Percentiles rank a stretch among this genome's conserved stretches.
phyloP scores from a whole-genome alignment of 2,888 invertebrate genomes.

The Cantharis lateralis region DNA sequence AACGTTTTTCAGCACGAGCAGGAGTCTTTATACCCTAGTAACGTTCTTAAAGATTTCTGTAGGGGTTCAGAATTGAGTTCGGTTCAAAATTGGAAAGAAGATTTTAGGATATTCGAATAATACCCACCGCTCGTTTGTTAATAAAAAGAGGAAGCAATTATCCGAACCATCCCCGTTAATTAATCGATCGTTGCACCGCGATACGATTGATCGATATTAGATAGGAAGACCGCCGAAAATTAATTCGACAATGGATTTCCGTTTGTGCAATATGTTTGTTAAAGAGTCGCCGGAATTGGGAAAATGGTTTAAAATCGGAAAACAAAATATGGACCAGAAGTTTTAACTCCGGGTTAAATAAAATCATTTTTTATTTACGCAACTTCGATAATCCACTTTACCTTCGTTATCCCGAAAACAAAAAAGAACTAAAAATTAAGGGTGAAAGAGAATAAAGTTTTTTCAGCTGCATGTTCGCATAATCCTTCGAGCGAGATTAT shows the following conservation, averaged over 20 bases:
- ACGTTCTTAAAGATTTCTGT: background rate
- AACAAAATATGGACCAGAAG: background rate
- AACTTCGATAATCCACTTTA: conserved; percentile 7
- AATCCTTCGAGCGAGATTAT: conserved; percentile 10
- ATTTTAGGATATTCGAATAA: background rate
- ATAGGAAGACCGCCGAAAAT: background rate
- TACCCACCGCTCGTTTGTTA: background rate
- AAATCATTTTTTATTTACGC: background rate
- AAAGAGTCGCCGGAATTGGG: background rate
- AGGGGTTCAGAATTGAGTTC: background rate
- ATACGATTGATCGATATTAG: background rate
- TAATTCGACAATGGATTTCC: background rate
- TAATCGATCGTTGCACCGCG: background rate
- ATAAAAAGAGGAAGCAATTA: background rate
- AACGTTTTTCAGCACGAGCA: conserved; percentile 4
- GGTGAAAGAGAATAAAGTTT: conserved; percentile 8
- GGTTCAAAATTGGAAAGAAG: background rate
- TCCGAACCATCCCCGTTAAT: background rate
- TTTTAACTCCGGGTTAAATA: background rate
- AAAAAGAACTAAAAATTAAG: conserved; percentile 10
- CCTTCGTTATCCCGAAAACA: conserved; percentile 10
- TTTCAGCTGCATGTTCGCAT: conserved; percentile 19
- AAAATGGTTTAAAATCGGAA: background rate
- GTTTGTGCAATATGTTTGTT: background rate
- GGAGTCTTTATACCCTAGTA: background rate